Percentiles rank a stretch among this genome's conserved stretches.
Evolutionary conservation across 2,113 vertebrate genomes (phyloP).

Genomic region (Potamarius usumacintae): DNA sequence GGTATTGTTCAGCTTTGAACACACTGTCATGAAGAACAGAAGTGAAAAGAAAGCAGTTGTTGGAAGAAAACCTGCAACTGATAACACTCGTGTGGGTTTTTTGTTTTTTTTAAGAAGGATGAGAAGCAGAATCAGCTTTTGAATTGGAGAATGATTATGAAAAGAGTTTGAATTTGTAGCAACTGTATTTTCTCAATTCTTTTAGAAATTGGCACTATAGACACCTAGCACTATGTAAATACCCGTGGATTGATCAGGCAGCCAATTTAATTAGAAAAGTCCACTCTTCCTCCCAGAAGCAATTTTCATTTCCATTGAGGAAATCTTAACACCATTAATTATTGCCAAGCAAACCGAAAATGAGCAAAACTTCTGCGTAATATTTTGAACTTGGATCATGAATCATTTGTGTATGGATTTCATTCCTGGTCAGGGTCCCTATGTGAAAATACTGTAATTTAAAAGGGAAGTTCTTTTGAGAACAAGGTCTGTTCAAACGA

Average conservation of each 20-base stretch:
- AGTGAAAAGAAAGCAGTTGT: background rate
- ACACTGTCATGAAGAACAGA: constrained; percentile 1
- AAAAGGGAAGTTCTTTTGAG: background rate
- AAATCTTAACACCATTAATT: background rate
- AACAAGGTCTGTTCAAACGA: background rate
- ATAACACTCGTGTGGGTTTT: background rate
- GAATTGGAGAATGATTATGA: background rate
- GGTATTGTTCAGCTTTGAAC: background rate
- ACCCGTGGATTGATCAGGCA: background rate
- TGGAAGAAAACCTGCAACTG: background rate
- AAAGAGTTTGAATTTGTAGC: background rate
- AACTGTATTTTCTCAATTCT: background rate
- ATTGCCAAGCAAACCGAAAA: background rate
- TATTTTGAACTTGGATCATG: background rate
- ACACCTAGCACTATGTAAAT: background rate
- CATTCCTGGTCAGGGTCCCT: background rate
- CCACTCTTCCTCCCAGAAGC: background rate
- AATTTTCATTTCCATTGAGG: background rate
- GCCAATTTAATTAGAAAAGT: background rate
- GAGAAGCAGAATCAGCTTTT: background rate
- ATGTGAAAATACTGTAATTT: background rate
- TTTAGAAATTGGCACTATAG: background rate
- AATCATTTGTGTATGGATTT: background rate
- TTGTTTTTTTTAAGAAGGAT: background rate
- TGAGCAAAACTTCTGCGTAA: background rate